A percentile compares a stretch with the other conserved stretches of the same genome.
Evolutionary conservation across 2,888 invertebrate genomes (phyloP).

Genomic region (Tethea ocularis): DNA sequence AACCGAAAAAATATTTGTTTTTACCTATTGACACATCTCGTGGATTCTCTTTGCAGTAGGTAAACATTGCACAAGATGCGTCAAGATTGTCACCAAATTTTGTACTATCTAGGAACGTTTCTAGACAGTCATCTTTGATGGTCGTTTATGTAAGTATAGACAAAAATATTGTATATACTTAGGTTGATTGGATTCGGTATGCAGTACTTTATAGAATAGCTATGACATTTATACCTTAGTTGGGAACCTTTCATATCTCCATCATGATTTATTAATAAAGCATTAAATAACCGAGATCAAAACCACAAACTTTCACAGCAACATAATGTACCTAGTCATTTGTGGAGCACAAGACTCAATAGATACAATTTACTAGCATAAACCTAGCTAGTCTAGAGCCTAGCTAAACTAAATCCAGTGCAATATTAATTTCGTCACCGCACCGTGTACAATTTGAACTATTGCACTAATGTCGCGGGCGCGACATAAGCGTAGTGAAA

Average conservation of each 20-base stretch:
- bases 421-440: slow-evolving; percentile 1
- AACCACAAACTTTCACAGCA: background rate
- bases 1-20: background rate
- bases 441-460: slow-evolving; percentile 9
- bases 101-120: no score
- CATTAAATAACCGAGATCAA: background rate
- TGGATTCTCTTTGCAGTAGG: background rate
- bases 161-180: no score
- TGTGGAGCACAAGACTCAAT: background rate
- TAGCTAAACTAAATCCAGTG: background rate
- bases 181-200: no score
- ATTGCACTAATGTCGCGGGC: slow-evolving; percentile 41
- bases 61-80: no score
- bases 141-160: no score
- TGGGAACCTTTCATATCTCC: no score
- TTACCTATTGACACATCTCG: background rate
- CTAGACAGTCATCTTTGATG: no score
- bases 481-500: slow-evolving; percentile 40
- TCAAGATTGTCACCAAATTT: no score
- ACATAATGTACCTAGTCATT: background rate
- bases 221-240: no score
- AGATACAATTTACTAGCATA: background rate
- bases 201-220: no score
- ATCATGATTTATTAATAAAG: background rate
- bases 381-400: background rate